Conservation (phyloP, 1,140 invertebrate species). For the Zaprionus taronus region DNA sequence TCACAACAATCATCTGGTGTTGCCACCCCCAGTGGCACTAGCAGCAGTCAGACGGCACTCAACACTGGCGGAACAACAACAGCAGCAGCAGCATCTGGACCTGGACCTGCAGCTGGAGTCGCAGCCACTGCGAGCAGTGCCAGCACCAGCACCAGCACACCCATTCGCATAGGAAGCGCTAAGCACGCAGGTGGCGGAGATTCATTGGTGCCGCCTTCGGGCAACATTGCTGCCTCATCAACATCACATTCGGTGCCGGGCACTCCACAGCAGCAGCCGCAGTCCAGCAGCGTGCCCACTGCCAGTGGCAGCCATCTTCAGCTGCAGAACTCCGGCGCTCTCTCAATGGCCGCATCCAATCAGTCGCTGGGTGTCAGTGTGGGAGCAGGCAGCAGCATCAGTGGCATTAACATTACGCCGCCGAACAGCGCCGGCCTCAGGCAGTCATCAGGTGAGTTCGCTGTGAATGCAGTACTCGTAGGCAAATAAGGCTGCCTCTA, state of each 20-base stretch:
- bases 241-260: slow-evolving; percentile 65
- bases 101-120: background rate
- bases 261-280: slow-evolving; percentile 56
- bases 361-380: slow-evolving; percentile 71
- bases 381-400: slow-evolving; percentile 64
- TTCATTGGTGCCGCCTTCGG: slow-evolving; percentile 42
- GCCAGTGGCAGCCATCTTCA: slow-evolving; percentile 60
- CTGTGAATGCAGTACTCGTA: background rate
- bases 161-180: slow-evolving; percentile 75
- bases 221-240: slow-evolving; percentile 11
- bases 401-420: slow-evolving; percentile 75
- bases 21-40: slow-evolving; percentile 19
- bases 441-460: slow-evolving; percentile 77
- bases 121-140: slow-evolving; percentile 8
- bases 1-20: slow-evolving; percentile 21
- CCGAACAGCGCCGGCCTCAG: slow-evolving; percentile 78
- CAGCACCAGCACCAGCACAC: slow-evolving; percentile 52
- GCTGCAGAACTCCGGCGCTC: slow-evolving; percentile 52
- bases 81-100: background rate
- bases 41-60: slow-evolving; percentile 27
- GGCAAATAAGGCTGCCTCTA: background rate
- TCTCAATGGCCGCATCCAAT: slow-evolving; percentile 74
- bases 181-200: slow-evolving; percentile 62
- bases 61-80: slow-evolving; percentile 18
- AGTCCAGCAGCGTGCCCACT: slow-evolving; percentile 75